A percentile compares a stretch with the other conserved stretches of the same genome.
Conservation (phyloP, 2,113 vertebrate species). For the Periophthalmodon schlosseri region DNA sequence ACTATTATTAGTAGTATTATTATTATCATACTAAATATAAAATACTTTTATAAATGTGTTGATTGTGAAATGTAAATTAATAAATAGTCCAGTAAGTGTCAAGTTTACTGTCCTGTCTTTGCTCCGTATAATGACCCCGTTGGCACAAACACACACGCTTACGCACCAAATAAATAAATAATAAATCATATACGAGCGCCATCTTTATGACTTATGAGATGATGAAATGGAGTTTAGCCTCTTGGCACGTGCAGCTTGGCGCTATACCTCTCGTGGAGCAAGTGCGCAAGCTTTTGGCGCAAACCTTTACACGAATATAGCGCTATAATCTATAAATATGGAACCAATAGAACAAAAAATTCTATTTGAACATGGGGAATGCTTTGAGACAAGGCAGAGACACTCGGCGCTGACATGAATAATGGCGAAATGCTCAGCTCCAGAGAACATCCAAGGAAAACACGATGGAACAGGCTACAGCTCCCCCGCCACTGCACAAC, state of each 20-base stretch:
- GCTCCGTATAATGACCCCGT: neutral
- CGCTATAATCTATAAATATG: neutral
- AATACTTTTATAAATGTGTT: neutral
- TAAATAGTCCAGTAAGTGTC: neutral
- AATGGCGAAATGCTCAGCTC: constrained; percentile 46
- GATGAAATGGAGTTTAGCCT: constrained; percentile 28
- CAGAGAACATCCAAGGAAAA: constrained; percentile 51
- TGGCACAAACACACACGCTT: neutral
- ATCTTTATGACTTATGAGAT: constrained; percentile 37
- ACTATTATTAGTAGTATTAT: constrained; percentile 6
- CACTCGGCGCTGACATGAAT: constrained; percentile 56
- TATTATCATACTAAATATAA: neutral
- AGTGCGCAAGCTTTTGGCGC: neutral
- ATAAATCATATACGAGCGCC: constrained; percentile 13
- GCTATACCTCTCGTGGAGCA: neutral
- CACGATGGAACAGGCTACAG: constrained; percentile 5
- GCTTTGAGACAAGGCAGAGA: constrained; percentile 56
- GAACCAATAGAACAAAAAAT: neutral
- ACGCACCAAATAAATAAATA: constrained; percentile 1
- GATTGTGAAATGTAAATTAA: neutral
- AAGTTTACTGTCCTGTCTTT: constrained; percentile 4
- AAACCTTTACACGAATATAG: neutral
- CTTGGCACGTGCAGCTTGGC: neutral
- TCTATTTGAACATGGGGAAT: constrained; percentile 8
- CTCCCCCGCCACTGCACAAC: constrained; percentile 1